These are phyloP conservation scores for Sebastes itinus DNA, from an alignment of 2,797 vertebrate species.

Conservation along the genomic window DNA sequence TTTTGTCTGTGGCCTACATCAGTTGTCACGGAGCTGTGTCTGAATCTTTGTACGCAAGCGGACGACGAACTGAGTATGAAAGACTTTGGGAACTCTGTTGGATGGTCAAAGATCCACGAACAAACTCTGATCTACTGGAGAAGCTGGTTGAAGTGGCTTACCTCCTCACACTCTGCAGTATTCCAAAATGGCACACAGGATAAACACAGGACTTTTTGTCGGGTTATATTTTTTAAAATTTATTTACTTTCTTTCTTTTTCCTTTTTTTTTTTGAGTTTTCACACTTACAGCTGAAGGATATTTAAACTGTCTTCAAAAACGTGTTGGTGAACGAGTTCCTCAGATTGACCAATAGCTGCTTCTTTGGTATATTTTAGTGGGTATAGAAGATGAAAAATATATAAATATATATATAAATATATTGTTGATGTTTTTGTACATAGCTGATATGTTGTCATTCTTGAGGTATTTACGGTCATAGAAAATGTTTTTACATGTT, in stretches of 20 bases:
- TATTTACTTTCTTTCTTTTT: conserved; percentile 60
- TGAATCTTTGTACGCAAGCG: conserved; percentile 46
- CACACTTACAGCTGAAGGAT: conserved; percentile 86
- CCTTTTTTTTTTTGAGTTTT: conserved; percentile 57
- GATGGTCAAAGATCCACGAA: conserved; percentile 65
- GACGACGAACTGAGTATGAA: conserved; percentile 49
- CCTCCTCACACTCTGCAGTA: conserved; percentile 79
- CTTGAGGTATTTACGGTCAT: conserved; percentile 78
- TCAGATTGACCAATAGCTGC: conserved; percentile 95
- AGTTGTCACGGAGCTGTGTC: conserved; percentile 55
- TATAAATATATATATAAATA: conserved; percentile 79
- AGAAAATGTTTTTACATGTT: conserved; percentile 85
- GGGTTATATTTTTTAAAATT: conserved; percentile 71
- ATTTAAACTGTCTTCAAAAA: conserved; percentile 81
- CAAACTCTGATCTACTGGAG: conserved; percentile 76
- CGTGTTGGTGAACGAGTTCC: conserved; percentile 80
- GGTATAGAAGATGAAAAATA: conserved; percentile 76
- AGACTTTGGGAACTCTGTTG: conserved; percentile 50
- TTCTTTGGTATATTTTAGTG: conserved; percentile 87
- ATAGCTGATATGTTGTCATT: conserved; percentile 83
- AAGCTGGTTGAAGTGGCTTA: conserved; percentile 75
- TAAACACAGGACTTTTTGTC: conserved; percentile 63
- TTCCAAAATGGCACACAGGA: conserved; percentile 80
- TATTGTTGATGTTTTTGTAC: conserved; percentile 84
- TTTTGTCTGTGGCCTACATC: conserved; percentile 73